Base-by-base conservation (phyloP, 2,113 vertebrate species). In the Electrona antarctica region DNA sequence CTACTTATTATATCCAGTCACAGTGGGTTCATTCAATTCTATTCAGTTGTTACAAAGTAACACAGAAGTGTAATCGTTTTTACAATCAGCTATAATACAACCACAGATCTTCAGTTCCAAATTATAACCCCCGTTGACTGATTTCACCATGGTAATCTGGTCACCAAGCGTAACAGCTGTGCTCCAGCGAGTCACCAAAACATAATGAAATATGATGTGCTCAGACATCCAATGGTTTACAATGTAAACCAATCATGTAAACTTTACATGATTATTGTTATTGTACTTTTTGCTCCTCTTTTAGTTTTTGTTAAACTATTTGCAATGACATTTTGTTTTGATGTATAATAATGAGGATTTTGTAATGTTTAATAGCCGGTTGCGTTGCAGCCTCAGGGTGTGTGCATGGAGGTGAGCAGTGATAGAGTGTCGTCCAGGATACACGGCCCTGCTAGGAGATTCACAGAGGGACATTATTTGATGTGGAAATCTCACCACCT, bases 381-480 rank as follows among this genome's bases (percentile, higher is more conserved):
- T 41, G 33, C 33, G 5, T 3, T 41, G 33, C 33, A 41, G 33
- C 33, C 33, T 41, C 33, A 41, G 33, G 33, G 33, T 3, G 33
- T 41, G 33, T 41, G 33, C 21, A 21, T 41, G 33, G 33, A 41
- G 33, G 33, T 41, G 33, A 41, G 33, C 33, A 4, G 33, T 41
- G 33, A 4, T 3, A 4, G 33, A 1, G 33, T 41, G 33, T 41
- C 33, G 94, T 94, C 92, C 93, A 90, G 92, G 93, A 94, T 93
- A 93, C 92, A 91, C 88, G 93, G 95, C 92, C 95, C 96, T 95
- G 95, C 94, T 96, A 96, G 95, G 94, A 96, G 95, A 96, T 95
- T 94, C 95, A 95, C 93, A 96, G 93, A 96, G 95, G 71, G 96
- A 96, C 95, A 96, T 96, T 96, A 96, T 96, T 96, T 94, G 95